A percentile compares a stretch with the other conserved stretches of the same genome.
Conservation (phyloP, 1,140 invertebrate genomes). For the Aleiodes sp. region DNA sequence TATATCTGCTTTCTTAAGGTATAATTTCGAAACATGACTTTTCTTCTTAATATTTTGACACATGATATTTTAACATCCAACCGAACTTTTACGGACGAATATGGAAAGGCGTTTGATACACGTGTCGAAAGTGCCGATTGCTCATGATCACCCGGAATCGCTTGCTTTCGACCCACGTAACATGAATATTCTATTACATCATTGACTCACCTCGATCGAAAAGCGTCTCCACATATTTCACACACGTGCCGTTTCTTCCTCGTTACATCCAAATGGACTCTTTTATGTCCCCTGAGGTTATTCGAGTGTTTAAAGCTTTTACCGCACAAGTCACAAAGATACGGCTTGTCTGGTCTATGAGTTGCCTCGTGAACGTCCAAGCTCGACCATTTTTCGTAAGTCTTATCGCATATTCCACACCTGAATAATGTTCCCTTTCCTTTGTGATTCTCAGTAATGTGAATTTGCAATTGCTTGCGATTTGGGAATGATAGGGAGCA, state of each 20-base stretch:
- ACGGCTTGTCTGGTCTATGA: conserved; percentile 55
- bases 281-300: conserved; percentile 60
- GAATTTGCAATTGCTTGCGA: conserved; percentile 50
- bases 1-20: too few species aligned
- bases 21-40: too few species aligned
- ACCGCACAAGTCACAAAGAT: conserved; percentile 65
- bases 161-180: too few species aligned
- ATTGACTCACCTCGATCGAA: conserved; percentile 56
- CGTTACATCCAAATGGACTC: conserved; percentile 54
- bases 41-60: neutral
- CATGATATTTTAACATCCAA: neutral
- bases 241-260: conserved; percentile 52
- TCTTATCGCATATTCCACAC: conserved; percentile 52
- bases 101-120: too few species aligned
- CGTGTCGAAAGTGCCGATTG: too few species aligned
- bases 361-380: conserved; percentile 58
- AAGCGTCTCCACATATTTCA: conserved; percentile 52
- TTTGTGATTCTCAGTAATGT: conserved; percentile 48
- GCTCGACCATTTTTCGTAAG: conserved; percentile 53
- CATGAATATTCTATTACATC: neutral
- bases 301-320: conserved; percentile 67
- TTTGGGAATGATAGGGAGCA: conserved; percentile 45
- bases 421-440: conserved; percentile 44
- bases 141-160: too few species aligned
- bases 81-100: too few species aligned